phyloP scores from a whole-genome alignment of 2,888 invertebrate species.

The Diogma glabrata region DNA sequence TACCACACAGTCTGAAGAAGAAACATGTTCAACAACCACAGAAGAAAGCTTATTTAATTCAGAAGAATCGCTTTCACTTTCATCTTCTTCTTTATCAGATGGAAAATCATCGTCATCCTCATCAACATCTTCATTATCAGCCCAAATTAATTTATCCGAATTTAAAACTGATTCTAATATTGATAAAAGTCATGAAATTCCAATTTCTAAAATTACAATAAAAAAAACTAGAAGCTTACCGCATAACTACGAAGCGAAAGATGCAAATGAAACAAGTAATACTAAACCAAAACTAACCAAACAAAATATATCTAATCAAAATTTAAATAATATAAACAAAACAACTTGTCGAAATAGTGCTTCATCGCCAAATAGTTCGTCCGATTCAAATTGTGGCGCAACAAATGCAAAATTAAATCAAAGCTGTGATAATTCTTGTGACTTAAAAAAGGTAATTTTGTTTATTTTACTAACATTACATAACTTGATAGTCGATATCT shows the following conservation, averaged over 20 bases:
- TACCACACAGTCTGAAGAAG: slow-evolving; percentile 1
- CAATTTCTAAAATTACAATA: not conserved
- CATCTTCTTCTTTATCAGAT: not conserved
- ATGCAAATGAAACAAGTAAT: not conserved
- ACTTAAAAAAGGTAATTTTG: slow-evolving; percentile 8
- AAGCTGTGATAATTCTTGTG: not conserved
- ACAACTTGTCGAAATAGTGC: slow-evolving; percentile 2
- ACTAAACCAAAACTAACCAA: not conserved
- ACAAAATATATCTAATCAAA: slow-evolving; percentile 3
- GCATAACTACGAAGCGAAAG: slow-evolving; percentile 8
- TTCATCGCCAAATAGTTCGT: slow-evolving; percentile 8
- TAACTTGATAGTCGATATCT: too few species aligned
- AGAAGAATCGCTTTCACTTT: slow-evolving; percentile 3
- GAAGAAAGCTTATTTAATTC: slow-evolving; percentile 8
- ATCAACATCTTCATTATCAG: slow-evolving; percentile 1
- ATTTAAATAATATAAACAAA: not conserved
- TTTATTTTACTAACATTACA: too few species aligned
- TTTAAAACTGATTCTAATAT: slow-evolving; percentile 1
- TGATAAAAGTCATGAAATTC: slow-evolving; percentile 6
- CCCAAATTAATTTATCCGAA: slow-evolving; percentile 2
- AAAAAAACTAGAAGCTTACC: slow-evolving; percentile 14
- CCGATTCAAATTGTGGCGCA: slow-evolving; percentile 6
- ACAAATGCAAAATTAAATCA: not conserved
- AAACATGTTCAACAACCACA: slow-evolving; percentile 7
- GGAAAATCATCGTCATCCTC: slow-evolving; percentile 7